Conservation (phyloP, 2,888 invertebrate genomes). For the Aethes cnicana region DNA sequence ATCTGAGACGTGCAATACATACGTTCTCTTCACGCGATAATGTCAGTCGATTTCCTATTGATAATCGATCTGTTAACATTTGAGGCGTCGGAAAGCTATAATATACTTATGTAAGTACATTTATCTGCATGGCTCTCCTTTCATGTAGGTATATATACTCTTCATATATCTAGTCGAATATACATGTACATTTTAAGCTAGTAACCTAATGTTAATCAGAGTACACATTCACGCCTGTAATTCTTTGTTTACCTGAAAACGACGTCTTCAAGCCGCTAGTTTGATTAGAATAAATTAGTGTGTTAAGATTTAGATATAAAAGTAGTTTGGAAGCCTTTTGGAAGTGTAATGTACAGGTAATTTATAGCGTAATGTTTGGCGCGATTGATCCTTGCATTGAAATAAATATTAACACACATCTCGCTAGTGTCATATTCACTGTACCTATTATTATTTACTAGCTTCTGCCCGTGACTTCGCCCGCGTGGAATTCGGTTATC, state of each 20-base stretch:
- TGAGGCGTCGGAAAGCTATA: not conserved
- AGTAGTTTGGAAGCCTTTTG: too few species aligned
- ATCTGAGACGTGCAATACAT: conserved; percentile 17
- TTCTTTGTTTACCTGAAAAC: conserved; percentile 4
- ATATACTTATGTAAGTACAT: too few species aligned
- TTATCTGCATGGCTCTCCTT: too few species aligned
- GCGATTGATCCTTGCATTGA: not conserved
- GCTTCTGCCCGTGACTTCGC: too few species aligned
- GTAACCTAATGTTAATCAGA: conserved; percentile 6
- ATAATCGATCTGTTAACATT: conserved; percentile 13
- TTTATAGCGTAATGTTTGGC: not conserved
- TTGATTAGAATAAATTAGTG: not conserved
- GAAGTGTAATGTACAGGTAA: too few species aligned
- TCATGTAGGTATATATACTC: too few species aligned
- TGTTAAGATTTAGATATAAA: too few species aligned
- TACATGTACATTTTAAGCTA: too few species aligned
- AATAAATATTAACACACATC: not conserved
- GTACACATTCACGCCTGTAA: conserved; percentile 5
- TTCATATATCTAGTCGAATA: too few species aligned
- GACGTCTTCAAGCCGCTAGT: not conserved
- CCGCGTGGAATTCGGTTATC: too few species aligned
- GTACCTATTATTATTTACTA: conserved; percentile 4
- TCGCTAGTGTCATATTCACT: conserved; percentile 2
- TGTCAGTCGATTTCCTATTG: conserved; percentile 16
- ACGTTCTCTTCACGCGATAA: conserved; percentile 19